A percentile compares a stretch with the other conserved stretches of the same genome.
These are phyloP conservation scores for Kryptolebias marmoratus DNA, from an alignment of 2,113 vertebrate species.

Conservation along the genomic window DNA sequence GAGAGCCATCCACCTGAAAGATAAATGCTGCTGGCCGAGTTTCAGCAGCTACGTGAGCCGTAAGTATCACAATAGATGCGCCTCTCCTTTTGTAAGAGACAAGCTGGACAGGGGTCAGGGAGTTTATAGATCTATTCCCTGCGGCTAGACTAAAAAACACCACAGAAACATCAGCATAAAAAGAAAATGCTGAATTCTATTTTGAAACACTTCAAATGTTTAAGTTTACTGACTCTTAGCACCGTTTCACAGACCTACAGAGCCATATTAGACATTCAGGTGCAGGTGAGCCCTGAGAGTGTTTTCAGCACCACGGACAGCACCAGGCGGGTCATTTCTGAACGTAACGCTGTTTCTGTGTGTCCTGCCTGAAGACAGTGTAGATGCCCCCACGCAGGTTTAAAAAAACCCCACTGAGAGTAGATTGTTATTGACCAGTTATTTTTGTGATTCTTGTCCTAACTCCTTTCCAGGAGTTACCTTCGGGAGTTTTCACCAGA, in stretches of 20 bases:
- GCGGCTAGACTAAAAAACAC: not conserved
- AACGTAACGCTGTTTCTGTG: not conserved
- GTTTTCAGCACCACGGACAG: constrained; percentile 71
- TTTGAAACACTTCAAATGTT: too few relatives aligned
- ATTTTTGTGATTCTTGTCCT: constrained; percentile 61
- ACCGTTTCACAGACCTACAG: too few relatives aligned
- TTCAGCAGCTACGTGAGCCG: constrained; percentile 24
- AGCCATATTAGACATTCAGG: too few relatives aligned
- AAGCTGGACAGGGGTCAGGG: constrained; percentile 12
- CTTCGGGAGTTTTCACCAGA: constrained; percentile 61
- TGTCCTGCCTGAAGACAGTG: not conserved
- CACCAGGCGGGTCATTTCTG: not conserved
- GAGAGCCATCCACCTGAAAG: constrained; percentile 62
- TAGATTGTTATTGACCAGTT: constrained; percentile 9
- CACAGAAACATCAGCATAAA: not conserved
- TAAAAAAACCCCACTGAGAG: constrained; percentile 3
- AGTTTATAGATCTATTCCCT: constrained; percentile 3
- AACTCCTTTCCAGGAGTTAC: constrained; percentile 57
- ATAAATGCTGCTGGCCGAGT: constrained; percentile 23
- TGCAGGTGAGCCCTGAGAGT: not conserved
- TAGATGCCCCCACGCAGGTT: not conserved
- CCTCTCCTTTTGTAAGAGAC: constrained; percentile 28
- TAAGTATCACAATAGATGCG: constrained; percentile 30
- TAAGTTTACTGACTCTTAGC: too few relatives aligned
- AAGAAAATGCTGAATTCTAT: not conserved